These are phyloP conservation scores for Frieseomelitta varia DNA, from an alignment of 1,140 invertebrate genomes.

Conservation along the genomic window DNA sequence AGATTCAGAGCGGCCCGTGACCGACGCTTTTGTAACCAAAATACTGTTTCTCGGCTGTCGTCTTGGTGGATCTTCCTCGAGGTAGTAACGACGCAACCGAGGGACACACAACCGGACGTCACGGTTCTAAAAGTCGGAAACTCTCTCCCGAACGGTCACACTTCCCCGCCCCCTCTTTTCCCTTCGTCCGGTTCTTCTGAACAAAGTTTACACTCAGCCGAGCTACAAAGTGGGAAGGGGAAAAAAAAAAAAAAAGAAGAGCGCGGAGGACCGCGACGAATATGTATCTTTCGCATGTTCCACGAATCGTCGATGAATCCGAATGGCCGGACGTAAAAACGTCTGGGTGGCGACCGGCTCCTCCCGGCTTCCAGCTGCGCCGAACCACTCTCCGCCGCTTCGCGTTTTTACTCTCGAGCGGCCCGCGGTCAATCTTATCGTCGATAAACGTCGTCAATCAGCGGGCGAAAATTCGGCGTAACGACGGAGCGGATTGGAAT, in stretches of 20 bases:
- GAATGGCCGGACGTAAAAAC: conserved; percentile 34
- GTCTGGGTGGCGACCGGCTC: conserved; percentile 18
- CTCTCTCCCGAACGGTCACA: background rate
- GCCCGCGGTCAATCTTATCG: conserved; percentile 9
- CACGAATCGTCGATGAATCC: conserved; percentile 42
- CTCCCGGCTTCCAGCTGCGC: conserved; percentile 32
- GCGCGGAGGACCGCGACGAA: conserved; percentile 42
- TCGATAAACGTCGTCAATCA: conserved; percentile 48
- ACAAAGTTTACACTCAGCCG: conserved; percentile 20
- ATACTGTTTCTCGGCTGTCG: conserved; percentile 58
- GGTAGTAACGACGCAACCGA: conserved; percentile 51
- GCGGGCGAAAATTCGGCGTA: conserved; percentile 20
- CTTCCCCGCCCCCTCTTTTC: background rate
- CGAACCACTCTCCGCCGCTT: background rate
- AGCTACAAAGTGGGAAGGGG: conserved; percentile 17
- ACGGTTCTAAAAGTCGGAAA: conserved; percentile 60
- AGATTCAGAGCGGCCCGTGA: conserved; percentile 68
- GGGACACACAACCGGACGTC: conserved; percentile 42
- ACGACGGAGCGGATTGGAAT: conserved; percentile 1
- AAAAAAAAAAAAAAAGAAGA: background rate
- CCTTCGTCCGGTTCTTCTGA: no score
- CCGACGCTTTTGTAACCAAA: conserved; percentile 69
- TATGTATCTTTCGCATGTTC: conserved; percentile 47
- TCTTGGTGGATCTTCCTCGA: conserved; percentile 46
- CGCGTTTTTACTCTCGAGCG: conserved; percentile 3